A percentile compares a stretch with the other conserved stretches of the same genome.
phyloP scores from a whole-genome alignment of 2,888 invertebrate genomes.

The Papilio protenor region DNA sequence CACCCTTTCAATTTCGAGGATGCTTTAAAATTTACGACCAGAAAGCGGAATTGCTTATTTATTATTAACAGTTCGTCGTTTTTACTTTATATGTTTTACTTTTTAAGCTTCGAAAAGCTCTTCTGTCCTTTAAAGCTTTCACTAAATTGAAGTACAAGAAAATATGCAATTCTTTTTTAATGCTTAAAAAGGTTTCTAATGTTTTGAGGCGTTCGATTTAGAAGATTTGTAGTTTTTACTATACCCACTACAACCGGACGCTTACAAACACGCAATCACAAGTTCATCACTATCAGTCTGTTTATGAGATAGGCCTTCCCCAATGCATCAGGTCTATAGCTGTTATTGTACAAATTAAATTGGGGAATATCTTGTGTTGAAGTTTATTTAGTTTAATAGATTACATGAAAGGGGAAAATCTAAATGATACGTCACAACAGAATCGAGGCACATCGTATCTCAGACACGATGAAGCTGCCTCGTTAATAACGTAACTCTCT shows the following conservation, averaged over 20 bases:
- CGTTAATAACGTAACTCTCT: conserved; percentile 47
- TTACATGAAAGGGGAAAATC: neutral
- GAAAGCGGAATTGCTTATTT: conserved; percentile 24
- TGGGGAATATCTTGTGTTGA: too few relatives aligned
- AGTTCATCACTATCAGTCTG: too few relatives aligned
- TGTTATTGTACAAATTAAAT: too few relatives aligned
- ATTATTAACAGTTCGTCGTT: conserved; percentile 26
- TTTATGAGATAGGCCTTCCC: too few relatives aligned
- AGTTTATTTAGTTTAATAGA: neutral
- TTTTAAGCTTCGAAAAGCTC: neutral
- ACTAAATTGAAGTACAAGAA: neutral
- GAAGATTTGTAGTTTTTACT: too few relatives aligned
- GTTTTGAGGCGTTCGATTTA: too few relatives aligned
- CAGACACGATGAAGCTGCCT: conserved; percentile 46
- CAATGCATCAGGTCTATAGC: too few relatives aligned
- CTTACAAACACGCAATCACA: too few relatives aligned
- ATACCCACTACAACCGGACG: too few relatives aligned
- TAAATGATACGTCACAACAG: conserved; percentile 4
- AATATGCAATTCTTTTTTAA: neutral
- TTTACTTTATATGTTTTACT: conserved; percentile 3
- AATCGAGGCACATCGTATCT: conserved; percentile 34
- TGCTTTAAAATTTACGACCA: conserved; percentile 30
- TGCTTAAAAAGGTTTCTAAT: neutral
- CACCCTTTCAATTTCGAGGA: conserved; percentile 19
- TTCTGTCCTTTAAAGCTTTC: neutral